Conservation (phyloP, 2,888 invertebrate genomes). For the Caenorhabditis sp. region DNA sequence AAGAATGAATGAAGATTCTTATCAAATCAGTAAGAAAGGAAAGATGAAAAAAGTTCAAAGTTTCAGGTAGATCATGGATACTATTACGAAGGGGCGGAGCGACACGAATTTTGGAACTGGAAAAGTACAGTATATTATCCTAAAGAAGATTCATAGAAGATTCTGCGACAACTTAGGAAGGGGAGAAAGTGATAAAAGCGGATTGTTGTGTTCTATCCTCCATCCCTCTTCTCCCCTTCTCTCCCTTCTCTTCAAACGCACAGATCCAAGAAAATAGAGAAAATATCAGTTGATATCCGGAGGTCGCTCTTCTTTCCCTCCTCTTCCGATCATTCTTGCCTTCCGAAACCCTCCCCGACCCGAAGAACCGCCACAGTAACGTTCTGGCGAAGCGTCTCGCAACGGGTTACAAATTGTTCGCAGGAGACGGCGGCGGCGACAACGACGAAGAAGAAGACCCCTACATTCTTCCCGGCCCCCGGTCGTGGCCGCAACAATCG, state of each 20-base stretch:
- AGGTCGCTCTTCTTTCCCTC: conserved; percentile 2
- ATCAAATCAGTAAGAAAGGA: conserved; percentile 1
- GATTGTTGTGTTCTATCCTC: conserved; percentile 25
- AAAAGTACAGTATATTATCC: too few species aligned
- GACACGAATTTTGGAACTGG: too few species aligned
- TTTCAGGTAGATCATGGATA: too few species aligned
- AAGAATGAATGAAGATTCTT: too few species aligned
- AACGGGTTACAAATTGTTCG: conserved; percentile 62
- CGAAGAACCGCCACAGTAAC: conserved; percentile 52
- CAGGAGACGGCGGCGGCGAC: conserved; percentile 25
- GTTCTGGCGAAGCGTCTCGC: conserved; percentile 45
- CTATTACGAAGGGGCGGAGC: too few species aligned
- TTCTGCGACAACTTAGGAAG: conserved; percentile 3
- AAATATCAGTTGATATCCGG: conserved; percentile 62
- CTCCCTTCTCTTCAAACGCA: background rate
- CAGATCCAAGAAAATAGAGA: conserved; percentile 11
- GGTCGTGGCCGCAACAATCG: conserved; percentile 42
- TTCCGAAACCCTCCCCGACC: background rate
- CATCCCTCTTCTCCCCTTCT: conserved; percentile 2
- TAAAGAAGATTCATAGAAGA: too few species aligned
- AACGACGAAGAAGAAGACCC: conserved; percentile 15
- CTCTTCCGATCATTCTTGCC: conserved; percentile 3
- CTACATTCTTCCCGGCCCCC: conserved; percentile 24
- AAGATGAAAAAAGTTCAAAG: too few species aligned
- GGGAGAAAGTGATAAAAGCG: conserved; percentile 47